Conservation (phyloP, 2,797 vertebrate species). For the Nannoperca obscura region DNA sequence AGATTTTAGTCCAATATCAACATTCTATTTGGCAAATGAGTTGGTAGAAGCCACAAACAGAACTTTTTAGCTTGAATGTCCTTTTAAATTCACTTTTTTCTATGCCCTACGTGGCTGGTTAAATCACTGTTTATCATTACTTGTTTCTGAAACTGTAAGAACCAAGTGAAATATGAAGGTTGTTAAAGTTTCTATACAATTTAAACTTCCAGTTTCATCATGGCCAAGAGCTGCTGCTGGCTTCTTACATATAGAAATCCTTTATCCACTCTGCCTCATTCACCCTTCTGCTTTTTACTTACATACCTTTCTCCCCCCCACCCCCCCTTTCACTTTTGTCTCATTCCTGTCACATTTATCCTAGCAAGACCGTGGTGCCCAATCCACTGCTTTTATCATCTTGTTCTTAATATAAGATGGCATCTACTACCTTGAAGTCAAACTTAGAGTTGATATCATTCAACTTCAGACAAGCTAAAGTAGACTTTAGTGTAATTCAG, state of each 20-base stretch:
- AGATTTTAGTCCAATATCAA: neutral
- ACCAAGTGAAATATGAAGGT: neutral
- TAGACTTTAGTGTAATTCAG: slow-evolving; percentile 19
- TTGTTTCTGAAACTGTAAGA: neutral
- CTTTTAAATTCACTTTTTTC: neutral
- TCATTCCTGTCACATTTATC: slow-evolving; percentile 23
- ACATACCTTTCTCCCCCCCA: neutral
- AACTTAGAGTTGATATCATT: slow-evolving; percentile 2
- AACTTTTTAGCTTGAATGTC: neutral
- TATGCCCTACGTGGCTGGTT: neutral
- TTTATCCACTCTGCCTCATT: neutral
- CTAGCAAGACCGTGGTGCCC: neutral
- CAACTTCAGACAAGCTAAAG: slow-evolving; percentile 1
- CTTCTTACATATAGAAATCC: neutral
- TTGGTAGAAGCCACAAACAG: neutral
- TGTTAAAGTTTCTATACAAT: neutral
- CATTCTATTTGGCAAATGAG: neutral
- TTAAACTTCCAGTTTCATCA: slow-evolving; percentile 15
- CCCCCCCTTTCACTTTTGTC: neutral
- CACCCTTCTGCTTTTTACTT: slow-evolving; percentile 1
- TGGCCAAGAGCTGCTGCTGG: slow-evolving; percentile 3
- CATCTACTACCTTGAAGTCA: neutral
- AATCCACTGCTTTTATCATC: neutral
- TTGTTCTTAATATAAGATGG: slow-evolving; percentile 16
- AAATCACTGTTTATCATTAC: neutral